Percentiles rank a stretch among this genome's conserved stretches.
Evolutionary conservation across 2,888 invertebrate species (phyloP).

Genomic region (Pheosia tremula): DNA sequence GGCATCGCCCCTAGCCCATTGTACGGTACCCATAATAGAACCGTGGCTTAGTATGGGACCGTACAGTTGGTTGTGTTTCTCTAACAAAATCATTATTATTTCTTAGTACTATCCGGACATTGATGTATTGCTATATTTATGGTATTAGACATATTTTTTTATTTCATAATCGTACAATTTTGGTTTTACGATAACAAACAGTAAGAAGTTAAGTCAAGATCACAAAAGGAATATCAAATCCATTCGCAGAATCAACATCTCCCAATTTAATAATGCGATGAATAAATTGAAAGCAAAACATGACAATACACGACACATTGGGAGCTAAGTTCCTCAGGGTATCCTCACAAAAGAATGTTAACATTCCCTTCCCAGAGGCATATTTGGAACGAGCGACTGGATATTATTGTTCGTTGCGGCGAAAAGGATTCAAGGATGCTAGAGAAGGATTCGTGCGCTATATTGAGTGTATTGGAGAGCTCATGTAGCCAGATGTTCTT

Average conservation of each 20-base stretch:
- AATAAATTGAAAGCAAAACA: constrained; percentile 4
- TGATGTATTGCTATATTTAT: too few species aligned
- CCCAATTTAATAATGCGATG: not conserved
- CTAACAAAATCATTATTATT: too few species aligned
- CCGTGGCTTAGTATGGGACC: too few species aligned
- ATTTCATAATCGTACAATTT: too few species aligned
- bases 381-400: constrained; percentile 2
- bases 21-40: too few species aligned
- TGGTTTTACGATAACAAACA: too few species aligned
- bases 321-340: not conserved
- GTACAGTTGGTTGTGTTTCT: too few species aligned
- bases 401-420: not conserved
- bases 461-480: not conserved
- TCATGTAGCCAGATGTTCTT: constrained; percentile 9
- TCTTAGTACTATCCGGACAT: too few species aligned
- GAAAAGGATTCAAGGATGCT: not conserved
- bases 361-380: not conserved
- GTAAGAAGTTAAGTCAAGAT: too few species aligned
- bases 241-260: not conserved
- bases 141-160: too few species aligned
- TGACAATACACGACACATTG: not conserved
- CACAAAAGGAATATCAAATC: not conserved
- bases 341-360: constrained; percentile 1
- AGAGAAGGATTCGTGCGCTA: not conserved
- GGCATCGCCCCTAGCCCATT: too few species aligned